Conservation (phyloP, 1,140 invertebrate species). For the Apis florea region DNA sequence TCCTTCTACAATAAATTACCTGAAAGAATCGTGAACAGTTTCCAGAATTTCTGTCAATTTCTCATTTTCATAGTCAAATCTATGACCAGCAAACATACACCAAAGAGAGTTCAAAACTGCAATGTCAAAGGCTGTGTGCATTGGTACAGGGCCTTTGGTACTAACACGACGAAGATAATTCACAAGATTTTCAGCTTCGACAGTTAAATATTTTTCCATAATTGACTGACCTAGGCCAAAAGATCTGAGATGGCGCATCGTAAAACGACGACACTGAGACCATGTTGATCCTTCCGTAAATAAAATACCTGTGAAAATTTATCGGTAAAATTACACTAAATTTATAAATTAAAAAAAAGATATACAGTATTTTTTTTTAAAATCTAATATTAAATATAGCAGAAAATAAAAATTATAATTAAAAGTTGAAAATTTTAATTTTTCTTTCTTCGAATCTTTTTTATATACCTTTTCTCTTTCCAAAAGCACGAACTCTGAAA, state of each 20-base stretch:
- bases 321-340: neutral
- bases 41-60: constrained; percentile 80
- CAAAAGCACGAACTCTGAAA: constrained; percentile 83
- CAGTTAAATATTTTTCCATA: constrained; percentile 82
- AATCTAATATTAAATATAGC: neutral
- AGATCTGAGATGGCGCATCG: constrained; percentile 82
- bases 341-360: neutral
- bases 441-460: no score
- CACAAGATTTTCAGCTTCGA: constrained; percentile 82
- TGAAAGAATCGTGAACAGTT: constrained; percentile 82
- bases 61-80: constrained; percentile 82
- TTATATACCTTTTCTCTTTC: constrained; percentile 83
- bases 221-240: constrained; percentile 83
- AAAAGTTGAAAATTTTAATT: no score
- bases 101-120: constrained; percentile 87
- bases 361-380: no score
- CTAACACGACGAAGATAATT: constrained; percentile 67
- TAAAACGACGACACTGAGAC: constrained; percentile 83
- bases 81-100: constrained; percentile 85
- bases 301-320: constrained; percentile 82
- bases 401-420: no score
- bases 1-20: constrained; percentile 43
- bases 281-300: constrained; percentile 84
- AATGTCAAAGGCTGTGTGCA: constrained; percentile 82
- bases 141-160: constrained; percentile 71